These are phyloP conservation scores for Atta texana DNA, from an alignment of 1,140 invertebrate species.

Conservation along the genomic window DNA sequence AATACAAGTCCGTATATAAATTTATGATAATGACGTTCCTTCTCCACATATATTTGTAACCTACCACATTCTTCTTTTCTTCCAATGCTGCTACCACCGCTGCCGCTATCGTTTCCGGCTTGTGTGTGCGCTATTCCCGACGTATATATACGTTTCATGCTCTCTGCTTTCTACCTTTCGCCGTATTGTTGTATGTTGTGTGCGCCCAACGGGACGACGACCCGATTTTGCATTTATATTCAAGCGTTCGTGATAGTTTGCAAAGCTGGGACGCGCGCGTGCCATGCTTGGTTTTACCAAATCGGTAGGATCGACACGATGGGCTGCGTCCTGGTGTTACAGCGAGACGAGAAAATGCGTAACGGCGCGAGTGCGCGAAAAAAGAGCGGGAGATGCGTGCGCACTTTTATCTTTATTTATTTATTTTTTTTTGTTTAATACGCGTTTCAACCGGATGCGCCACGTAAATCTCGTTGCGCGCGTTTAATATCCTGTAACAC, in stretches of 20 bases:
- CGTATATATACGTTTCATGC: slow-evolving; percentile 24
- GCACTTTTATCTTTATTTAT: neutral
- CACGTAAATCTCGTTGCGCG: slow-evolving; percentile 49
- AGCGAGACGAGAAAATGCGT: slow-evolving; percentile 16
- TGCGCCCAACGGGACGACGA: slow-evolving; percentile 33
- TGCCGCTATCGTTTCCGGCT: slow-evolving; percentile 20
- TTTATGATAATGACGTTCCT: slow-evolving; percentile 62
- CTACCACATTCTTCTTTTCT: slow-evolving; percentile 25
- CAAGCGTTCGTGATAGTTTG: slow-evolving; percentile 53
- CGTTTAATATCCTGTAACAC: slow-evolving; percentile 59
- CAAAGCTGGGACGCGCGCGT: slow-evolving; percentile 33
- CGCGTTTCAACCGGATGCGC: slow-evolving; percentile 37
- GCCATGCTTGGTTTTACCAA: slow-evolving; percentile 35
- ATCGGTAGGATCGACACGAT: neutral
- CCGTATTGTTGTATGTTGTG: slow-evolving; percentile 36
- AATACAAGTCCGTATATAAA: slow-evolving; percentile 65
- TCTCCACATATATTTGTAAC: slow-evolving; percentile 27
- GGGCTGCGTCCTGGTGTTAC: neutral
- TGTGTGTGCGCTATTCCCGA: slow-evolving; percentile 3
- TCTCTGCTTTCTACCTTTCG: slow-evolving; percentile 51
- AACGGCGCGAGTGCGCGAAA: neutral
- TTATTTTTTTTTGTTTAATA: slow-evolving; percentile 28
- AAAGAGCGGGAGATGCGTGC: neutral
- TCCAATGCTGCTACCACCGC: neutral
- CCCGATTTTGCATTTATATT: slow-evolving; percentile 63